Evolutionary conservation across 2,113 vertebrate genomes (phyloP).

Genomic region (Manacus vitellinus): DNA sequence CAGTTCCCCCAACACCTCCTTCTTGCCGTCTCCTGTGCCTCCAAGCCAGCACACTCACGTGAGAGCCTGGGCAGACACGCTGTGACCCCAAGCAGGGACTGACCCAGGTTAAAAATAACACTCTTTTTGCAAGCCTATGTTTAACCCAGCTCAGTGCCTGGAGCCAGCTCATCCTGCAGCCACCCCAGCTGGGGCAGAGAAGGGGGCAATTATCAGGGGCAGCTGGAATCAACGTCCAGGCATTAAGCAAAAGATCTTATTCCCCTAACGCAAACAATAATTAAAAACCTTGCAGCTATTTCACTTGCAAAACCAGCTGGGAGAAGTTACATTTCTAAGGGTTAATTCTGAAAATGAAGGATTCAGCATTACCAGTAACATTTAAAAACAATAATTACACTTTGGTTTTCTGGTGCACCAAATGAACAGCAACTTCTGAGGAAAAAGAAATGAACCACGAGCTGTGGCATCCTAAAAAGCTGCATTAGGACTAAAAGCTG

Average conservation of each 20-base stretch:
- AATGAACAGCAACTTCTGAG: neutral
- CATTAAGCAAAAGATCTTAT: neutral
- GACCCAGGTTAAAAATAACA: conserved; percentile 41
- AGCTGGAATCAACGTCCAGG: neutral
- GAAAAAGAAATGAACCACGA: neutral
- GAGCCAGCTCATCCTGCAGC: neutral
- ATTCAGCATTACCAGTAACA: neutral
- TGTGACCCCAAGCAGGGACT: neutral
- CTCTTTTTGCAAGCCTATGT: neutral
- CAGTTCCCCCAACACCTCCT: neutral
- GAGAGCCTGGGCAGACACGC: neutral
- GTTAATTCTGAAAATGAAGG: neutral
- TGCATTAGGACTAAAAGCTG: neutral
- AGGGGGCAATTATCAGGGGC: neutral
- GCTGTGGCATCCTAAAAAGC: neutral
- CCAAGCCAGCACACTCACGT: neutral
- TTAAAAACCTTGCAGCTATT: neutral
- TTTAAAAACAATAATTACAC: neutral
- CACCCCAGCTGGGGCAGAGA: neutral
- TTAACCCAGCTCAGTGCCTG: conserved; percentile 9
- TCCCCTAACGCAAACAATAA: neutral
- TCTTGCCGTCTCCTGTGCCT: accelerated
- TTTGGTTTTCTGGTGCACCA: neutral
- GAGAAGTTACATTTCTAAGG: neutral
- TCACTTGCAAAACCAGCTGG: neutral